phyloP scores from a whole-genome alignment of 2,113 vertebrate species.

The Phaetusa simplex region DNA sequence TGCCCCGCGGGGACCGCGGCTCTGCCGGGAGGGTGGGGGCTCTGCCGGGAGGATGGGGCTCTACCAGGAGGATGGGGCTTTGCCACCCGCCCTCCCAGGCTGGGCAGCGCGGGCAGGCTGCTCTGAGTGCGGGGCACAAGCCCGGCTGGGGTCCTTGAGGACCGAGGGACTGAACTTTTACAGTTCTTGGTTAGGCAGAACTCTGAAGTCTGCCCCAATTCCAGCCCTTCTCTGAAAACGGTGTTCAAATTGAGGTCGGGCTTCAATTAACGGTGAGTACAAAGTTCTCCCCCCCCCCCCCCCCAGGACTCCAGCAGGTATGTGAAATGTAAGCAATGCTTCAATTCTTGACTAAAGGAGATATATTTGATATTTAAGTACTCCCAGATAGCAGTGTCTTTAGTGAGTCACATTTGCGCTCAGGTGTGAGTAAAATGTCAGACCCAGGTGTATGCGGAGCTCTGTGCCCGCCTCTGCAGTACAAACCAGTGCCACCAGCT shows the following conservation, averaged over 20 bases:
- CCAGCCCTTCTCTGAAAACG: background rate
- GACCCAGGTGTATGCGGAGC: background rate
- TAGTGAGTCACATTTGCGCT: accelerated
- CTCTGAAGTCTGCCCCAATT: background rate
- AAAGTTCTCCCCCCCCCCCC: background rate
- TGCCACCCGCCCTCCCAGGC: accelerated
- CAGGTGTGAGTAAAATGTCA: too few species aligned
- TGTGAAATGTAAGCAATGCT: background rate
- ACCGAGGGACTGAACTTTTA: background rate
- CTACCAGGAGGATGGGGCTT: background rate
- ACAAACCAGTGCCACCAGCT: background rate
- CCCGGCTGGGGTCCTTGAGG: background rate
- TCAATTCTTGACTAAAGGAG: background rate
- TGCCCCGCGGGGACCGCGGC: accelerated
- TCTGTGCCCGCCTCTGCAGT: background rate
- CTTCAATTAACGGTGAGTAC: background rate
- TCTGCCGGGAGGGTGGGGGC: accelerated
- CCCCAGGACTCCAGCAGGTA: accelerated
- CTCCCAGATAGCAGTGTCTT: background rate
- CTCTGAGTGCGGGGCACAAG: background rate
- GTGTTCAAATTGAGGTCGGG: accelerated
- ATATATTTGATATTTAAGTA: background rate
- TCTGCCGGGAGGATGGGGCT: background rate
- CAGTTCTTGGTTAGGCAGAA: background rate
- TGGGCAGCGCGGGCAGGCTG: background rate